These are phyloP conservation scores for Ceramica pisi DNA, from an alignment of 2,888 invertebrate genomes.

Conservation along the genomic window DNA sequence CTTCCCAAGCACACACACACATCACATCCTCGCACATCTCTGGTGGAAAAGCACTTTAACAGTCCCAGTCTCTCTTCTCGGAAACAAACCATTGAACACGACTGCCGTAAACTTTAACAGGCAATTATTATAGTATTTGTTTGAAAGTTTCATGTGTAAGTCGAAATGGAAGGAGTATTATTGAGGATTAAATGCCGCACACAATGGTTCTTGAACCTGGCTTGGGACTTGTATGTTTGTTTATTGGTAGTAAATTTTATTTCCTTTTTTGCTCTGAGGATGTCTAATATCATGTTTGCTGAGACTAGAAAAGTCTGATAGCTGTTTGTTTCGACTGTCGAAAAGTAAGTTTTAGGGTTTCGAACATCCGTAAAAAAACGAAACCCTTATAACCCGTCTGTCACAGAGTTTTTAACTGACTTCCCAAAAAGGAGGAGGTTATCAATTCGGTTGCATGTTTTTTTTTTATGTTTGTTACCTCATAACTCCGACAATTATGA, in stretches of 20 bases:
- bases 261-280: neutral
- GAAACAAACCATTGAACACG: slow-evolving; percentile 32
- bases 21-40: too few species aligned
- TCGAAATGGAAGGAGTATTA: slow-evolving; percentile 20
- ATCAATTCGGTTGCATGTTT: too few species aligned
- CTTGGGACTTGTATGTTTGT: neutral
- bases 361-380: too few species aligned
- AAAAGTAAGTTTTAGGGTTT: too few species aligned
- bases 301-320: neutral
- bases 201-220: neutral
- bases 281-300: neutral
- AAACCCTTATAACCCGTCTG: too few species aligned
- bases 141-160: slow-evolving; percentile 33
- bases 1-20: too few species aligned
- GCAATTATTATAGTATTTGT: slow-evolving; percentile 39
- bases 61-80: neutral
- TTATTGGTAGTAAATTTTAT: neutral
- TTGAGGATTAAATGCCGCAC: slow-evolving; percentile 5
- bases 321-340: too few species aligned
- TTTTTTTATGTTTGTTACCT: too few species aligned
- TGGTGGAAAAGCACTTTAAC: neutral
- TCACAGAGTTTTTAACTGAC: too few species aligned
- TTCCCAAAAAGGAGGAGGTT: too few species aligned
- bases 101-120: slow-evolving; percentile 26
- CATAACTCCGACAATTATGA: too few species aligned